Conservation (phyloP, 2,113 vertebrate genomes). For the Meriones unguiculatus region DNA sequence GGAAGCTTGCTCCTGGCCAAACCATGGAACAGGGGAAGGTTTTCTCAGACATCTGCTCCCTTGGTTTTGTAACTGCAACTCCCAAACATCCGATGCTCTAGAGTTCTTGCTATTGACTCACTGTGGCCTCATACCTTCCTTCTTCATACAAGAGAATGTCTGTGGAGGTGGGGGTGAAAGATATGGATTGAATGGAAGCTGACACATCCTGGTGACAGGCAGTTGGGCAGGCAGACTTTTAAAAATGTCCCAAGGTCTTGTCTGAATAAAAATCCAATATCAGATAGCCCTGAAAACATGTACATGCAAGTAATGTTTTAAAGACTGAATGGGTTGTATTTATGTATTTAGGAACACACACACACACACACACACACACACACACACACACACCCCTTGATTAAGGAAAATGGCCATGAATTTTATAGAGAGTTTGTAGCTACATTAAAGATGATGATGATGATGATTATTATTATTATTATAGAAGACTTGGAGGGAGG, state of each 20-base stretch:
- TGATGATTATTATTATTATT: too few relatives aligned
- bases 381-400: neutral
- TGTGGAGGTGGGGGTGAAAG: neutral
- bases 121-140: neutral
- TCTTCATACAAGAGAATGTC: neutral
- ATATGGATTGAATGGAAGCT: neutral
- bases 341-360: neutral
- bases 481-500: neutral
- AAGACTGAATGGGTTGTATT: neutral
- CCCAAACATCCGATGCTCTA: neutral
- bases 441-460: too few relatives aligned
- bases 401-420: neutral
- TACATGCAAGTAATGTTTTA: neutral
- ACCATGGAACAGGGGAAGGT: neutral
- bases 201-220: neutral
- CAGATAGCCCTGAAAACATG: neutral
- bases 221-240: neutral
- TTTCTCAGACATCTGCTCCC: neutral
- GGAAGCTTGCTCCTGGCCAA: neutral
- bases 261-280: neutral
- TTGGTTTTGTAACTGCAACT: neutral
- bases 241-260: neutral
- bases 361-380: neutral
- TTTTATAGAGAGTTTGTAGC: neutral
- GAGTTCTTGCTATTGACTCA: constrained; percentile 31